phyloP scores from a whole-genome alignment of 2,797 vertebrate genomes.

The Anguilla marmorata region DNA sequence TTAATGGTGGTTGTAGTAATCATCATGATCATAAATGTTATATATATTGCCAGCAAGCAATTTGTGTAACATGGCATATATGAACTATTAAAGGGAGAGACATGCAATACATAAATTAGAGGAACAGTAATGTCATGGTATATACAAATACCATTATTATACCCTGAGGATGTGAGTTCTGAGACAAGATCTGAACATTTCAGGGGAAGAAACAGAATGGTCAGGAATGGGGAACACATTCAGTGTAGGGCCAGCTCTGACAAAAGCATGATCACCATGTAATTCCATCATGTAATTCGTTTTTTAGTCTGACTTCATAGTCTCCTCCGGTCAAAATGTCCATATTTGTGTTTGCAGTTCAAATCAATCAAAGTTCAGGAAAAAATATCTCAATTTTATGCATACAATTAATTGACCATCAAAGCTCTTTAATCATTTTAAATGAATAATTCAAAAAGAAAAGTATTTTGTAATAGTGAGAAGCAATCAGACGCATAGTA shows the following conservation, averaged over 20 bases:
- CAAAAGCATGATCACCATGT: neutral
- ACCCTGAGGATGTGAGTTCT: neutral
- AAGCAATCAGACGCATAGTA: slow-evolving; percentile 76
- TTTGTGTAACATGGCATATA: too few relatives aligned
- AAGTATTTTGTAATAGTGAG: slow-evolving; percentile 77
- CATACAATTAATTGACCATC: slow-evolving; percentile 75
- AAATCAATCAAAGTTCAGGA: slow-evolving; percentile 39
- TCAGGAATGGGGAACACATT: neutral
- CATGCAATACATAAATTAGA: neutral
- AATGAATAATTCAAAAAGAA: slow-evolving; percentile 78
- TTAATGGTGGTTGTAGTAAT: too few relatives aligned
- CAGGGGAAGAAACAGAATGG: neutral
- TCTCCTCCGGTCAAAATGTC: slow-evolving; percentile 46
- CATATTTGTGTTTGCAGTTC: neutral
- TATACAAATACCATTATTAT: neutral
- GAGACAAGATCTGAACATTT: neutral
- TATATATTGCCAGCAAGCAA: too few relatives aligned
- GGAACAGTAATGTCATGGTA: neutral
- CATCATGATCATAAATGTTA: too few relatives aligned
- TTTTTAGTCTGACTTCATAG: slow-evolving; percentile 54
- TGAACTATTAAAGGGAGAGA: neutral
- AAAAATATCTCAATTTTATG: slow-evolving; percentile 42
- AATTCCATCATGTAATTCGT: slow-evolving; percentile 33
- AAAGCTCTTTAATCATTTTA: slow-evolving; percentile 79
- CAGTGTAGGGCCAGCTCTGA: neutral